Evolutionary conservation across 2,888 invertebrate genomes (phyloP).

Genomic region (Thymelicus lineola): DNA sequence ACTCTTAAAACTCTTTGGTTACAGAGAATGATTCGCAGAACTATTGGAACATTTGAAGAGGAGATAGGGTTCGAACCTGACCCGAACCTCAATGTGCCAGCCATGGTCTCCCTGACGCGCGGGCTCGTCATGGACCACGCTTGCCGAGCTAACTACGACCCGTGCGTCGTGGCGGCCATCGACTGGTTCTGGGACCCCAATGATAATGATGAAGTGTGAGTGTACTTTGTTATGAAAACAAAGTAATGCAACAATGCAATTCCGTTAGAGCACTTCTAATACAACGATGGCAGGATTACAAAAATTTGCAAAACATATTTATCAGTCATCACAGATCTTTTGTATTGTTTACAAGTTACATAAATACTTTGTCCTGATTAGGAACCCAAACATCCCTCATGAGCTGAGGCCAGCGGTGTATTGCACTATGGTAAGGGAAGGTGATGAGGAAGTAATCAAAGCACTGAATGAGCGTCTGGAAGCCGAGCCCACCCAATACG

Average conservation of each 20-base stretch:
- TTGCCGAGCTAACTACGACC: conserved; percentile 66
- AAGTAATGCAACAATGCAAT: no score
- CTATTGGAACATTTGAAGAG: conserved; percentile 59
- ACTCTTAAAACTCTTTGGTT: conserved; percentile 18
- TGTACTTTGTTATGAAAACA: conserved; percentile 39
- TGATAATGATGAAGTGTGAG: conserved; percentile 64
- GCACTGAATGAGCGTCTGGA: conserved; percentile 88
- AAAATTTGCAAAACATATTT: no score
- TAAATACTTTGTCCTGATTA: conserved; percentile 42
- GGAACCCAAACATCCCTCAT: conserved; percentile 71
- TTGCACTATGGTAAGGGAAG: conserved; percentile 90
- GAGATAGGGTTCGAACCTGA: conserved; percentile 68
- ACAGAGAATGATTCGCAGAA: conserved; percentile 71
- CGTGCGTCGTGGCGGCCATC: conserved; percentile 74
- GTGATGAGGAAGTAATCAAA: conserved; percentile 88
- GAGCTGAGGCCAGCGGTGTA: conserved; percentile 88
- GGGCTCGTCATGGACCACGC: conserved; percentile 79
- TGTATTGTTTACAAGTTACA: no score
- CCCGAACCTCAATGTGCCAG: conserved; percentile 54
- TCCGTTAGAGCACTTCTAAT: no score
- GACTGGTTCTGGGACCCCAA: conserved; percentile 73
- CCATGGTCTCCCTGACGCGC: conserved; percentile 67
- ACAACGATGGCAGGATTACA: no score
- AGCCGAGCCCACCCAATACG: conserved; percentile 88
- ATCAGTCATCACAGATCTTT: no score